Evolutionary conservation across 2,797 vertebrate species (phyloP).

Genomic region (Typhlichthys eigenmanni): DNA sequence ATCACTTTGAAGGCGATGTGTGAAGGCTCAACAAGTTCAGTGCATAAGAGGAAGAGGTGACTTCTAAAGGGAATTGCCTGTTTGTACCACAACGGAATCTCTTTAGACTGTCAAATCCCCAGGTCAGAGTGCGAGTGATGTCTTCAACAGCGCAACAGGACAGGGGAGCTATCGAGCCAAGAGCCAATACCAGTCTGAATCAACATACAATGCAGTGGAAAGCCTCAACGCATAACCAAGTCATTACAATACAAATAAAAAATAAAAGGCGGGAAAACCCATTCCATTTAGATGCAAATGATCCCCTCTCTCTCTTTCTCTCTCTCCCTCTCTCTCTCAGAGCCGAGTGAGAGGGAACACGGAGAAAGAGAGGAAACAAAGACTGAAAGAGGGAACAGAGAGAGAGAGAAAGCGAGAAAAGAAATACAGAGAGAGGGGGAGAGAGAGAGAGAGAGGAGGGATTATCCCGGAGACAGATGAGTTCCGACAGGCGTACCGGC

Average conservation of each 20-base stretch:
- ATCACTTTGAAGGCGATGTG: no score
- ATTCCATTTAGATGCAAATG: conserved; percentile 80
- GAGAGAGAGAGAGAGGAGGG: conserved; percentile 12
- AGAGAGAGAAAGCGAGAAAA: no score
- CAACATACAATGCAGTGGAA: neutral
- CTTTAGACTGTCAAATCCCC: no score
- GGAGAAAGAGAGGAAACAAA: no score
- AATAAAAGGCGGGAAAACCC: conserved; percentile 48
- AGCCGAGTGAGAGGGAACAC: conserved; percentile 14
- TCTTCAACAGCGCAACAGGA: neutral
- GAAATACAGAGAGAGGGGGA: conserved; percentile 5
- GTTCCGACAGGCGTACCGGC: conserved; percentile 65
- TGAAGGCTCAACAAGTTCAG: no score
- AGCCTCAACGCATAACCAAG: conserved; percentile 46
- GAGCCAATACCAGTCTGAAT: conserved; percentile 10
- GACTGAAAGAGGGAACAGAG: neutral
- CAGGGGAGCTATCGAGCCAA: conserved; percentile 9
- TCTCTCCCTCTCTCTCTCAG: conserved; percentile 27
- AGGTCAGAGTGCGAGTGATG: no score
- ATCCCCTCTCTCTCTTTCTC: conserved; percentile 32
- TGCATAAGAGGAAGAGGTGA: no score
- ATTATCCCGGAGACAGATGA: conserved; percentile 68
- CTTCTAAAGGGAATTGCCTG: no score
- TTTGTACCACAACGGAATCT: no score
- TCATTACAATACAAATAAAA: conserved; percentile 63